These are phyloP conservation scores for Aurelia aurita DNA, from an alignment of 30 jellyfish, hydroid and myxozoan species.

Conservation along the genomic window DNA sequence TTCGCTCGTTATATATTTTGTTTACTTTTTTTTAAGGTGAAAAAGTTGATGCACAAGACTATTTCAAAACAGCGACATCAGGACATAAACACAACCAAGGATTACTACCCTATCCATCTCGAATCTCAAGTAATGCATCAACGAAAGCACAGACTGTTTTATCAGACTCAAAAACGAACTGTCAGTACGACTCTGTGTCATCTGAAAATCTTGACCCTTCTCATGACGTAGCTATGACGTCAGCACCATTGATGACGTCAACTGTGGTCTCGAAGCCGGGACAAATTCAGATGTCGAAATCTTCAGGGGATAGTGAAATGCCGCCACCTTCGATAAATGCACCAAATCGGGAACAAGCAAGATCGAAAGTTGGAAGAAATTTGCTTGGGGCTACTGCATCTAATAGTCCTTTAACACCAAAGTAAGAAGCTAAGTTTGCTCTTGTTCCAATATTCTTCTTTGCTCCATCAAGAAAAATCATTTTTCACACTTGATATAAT, in stretches of 20 bases:
- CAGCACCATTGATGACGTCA: constrained; percentile 95
- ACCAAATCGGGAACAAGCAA: constrained; percentile 46
- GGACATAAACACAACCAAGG: constrained; percentile 20
- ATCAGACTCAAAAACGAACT: constrained; percentile 59
- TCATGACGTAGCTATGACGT: constrained; percentile 35
- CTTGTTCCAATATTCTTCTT: too few species aligned
- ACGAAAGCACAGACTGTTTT: constrained; percentile 21
- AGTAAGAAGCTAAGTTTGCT: constrained; percentile 23
- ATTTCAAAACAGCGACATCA: constrained; percentile 70
- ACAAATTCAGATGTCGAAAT: constrained; percentile 28
- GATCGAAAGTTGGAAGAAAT: constrained; percentile 76
- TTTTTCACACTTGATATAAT: too few species aligned
- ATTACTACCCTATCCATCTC: constrained; percentile 43
- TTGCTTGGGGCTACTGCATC: constrained; percentile 80
- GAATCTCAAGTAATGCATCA: constrained; percentile 17
- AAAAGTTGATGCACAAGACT: constrained; percentile 90
- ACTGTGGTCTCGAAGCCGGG: constrained; percentile 92
- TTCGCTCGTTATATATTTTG: too few species aligned
- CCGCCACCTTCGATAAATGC: constrained; percentile 80
- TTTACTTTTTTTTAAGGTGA: constrained; percentile 73
- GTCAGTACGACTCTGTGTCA: constrained; percentile 66
- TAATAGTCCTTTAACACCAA: constrained; percentile 96
- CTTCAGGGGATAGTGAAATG: constrained; percentile 68
- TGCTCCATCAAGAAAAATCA: too few species aligned
- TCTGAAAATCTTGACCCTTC: constrained; percentile 96